Evolutionary conservation across 1,140 invertebrate species (phyloP), one percentile per base, ranked within the genome.

Genomic region (Scaptomyza graminum): DNA sequence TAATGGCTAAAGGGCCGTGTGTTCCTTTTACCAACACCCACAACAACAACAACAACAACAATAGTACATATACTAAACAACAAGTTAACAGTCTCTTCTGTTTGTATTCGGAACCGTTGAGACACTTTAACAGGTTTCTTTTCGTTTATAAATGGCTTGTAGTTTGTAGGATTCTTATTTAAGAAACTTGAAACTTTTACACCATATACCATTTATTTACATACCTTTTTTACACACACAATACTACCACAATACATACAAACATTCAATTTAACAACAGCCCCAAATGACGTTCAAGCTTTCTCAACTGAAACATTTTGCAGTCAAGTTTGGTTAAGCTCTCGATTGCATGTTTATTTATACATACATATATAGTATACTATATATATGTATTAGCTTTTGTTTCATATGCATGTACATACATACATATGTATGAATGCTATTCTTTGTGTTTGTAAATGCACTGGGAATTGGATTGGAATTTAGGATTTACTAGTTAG

Each of bases 91-190:
- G 37, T 41, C 11, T n/a, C 12, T n/a, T 41, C 18, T 41, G 37
- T 41, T n/a, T 41, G 37, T 41, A 47, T 31, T 22, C 46, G 25
- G 18, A 39, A 51, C 28, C 13, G 52, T 39, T 37, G 16, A 50
- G 54, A 66, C 68, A 65, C 50, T 66, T 71, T 44, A 59, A 65
- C 49, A 52, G 63, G 68, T 71, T 51, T 71, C 62, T 34, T 34
- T 34, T 34, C 31, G 31, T 34, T 22, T 22, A n/a, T 22, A 64
- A 49, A 50, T 56, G 51, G 60, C 31, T 41, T 25, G 22, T 56
- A 57, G 57, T 57, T 47, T 52, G 15, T 44, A 18, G 31, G 47
- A 52, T 47, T 68, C 62, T 47, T 25, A 56, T 67, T 61, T 50
- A 37, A 49, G 46, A 50, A 50, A 61, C 59, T 50, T 11, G 46